Evolutionary conservation across 2,888 invertebrate genomes (phyloP).

Genomic region (Volucella bombylans): DNA sequence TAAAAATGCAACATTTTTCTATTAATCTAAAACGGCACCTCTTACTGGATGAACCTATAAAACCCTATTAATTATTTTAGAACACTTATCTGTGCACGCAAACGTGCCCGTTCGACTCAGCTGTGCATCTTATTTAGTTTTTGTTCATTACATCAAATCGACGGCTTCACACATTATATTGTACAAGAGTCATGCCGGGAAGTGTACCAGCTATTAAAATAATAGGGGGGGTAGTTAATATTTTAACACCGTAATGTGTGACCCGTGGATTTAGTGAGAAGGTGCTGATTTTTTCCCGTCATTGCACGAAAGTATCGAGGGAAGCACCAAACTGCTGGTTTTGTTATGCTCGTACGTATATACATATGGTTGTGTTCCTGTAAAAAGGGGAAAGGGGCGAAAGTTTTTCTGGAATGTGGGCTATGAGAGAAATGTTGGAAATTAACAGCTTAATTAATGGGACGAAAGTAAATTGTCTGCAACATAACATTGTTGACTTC

Average conservation of each 20-base stretch:
- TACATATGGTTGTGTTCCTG: no score
- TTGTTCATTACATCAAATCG: slow-evolving; percentile 28
- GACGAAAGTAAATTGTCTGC: slow-evolving; percentile 16
- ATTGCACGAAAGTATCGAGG: slow-evolving; percentile 28
- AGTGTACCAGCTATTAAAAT: slow-evolving; percentile 56
- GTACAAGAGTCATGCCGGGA: slow-evolving; percentile 17
- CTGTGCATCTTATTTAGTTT: background rate
- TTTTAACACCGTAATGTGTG: slow-evolving; percentile 56
- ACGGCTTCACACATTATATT: slow-evolving; percentile 37
- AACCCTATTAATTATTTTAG: no score
- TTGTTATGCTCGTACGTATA: background rate
- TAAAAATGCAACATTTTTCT: no score
- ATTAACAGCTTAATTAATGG: slow-evolving; percentile 62
- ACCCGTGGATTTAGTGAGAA: slow-evolving; percentile 48
- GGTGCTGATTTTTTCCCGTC: slow-evolving; percentile 52
- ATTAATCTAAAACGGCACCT: no score
- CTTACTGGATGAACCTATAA: no score
- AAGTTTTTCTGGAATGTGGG: slow-evolving; percentile 3
- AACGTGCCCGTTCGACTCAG: background rate
- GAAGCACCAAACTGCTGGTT: slow-evolving; percentile 1
- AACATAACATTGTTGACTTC: slow-evolving; percentile 19
- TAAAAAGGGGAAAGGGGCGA: no score
- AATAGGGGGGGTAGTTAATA: slow-evolving; percentile 66
- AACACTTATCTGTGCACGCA: no score
- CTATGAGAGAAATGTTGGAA: slow-evolving; percentile 28